These are phyloP conservation scores for Stegodyphus dumicola DNA, from an alignment of 1,140 invertebrate species.

Conservation along the genomic window DNA sequence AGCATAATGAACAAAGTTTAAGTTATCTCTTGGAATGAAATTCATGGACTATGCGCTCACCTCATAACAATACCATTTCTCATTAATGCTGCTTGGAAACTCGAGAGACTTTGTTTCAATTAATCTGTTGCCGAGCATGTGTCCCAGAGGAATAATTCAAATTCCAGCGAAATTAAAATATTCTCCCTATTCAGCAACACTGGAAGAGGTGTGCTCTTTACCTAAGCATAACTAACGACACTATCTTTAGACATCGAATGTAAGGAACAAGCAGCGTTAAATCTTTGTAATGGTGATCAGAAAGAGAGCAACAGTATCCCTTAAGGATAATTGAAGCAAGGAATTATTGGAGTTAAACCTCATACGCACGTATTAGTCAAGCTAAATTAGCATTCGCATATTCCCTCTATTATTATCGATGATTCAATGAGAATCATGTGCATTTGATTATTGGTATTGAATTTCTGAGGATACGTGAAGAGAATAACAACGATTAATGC, in stretches of 20 bases:
- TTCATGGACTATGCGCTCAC: too few relatives aligned
- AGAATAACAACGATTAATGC: too few relatives aligned
- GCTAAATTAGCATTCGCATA: slow-evolving; percentile 38
- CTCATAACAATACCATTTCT: too few relatives aligned
- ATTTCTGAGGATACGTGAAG: not conserved
- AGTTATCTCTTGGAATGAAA: too few relatives aligned
- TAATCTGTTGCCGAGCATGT: too few relatives aligned
- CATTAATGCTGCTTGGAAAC: too few relatives aligned
- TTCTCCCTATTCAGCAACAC: slow-evolving; percentile 13
- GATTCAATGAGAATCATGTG: slow-evolving; percentile 22
- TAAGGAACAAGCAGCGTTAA: slow-evolving; percentile 23
- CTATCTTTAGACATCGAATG: not conserved
- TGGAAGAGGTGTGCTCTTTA: not conserved
- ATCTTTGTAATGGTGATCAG: slow-evolving; percentile 47
- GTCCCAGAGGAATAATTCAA: too few relatives aligned
- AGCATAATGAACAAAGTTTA: too few relatives aligned
- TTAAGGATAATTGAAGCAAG: slow-evolving; percentile 45
- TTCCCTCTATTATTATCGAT: slow-evolving; percentile 35
- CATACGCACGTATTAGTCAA: slow-evolving; percentile 36
- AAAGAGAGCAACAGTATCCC: slow-evolving; percentile 40
- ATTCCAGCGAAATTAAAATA: slow-evolving; percentile 35
- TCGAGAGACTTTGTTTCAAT: too few relatives aligned
- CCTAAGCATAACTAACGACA: slow-evolving; percentile 41
- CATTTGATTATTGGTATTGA: slow-evolving; percentile 37
- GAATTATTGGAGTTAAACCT: slow-evolving; percentile 22